Percentiles rank a stretch among this genome's conserved stretches.
Conservation (phyloP, 2,113 vertebrate species). For the Rhinoptilus africanus region DNA sequence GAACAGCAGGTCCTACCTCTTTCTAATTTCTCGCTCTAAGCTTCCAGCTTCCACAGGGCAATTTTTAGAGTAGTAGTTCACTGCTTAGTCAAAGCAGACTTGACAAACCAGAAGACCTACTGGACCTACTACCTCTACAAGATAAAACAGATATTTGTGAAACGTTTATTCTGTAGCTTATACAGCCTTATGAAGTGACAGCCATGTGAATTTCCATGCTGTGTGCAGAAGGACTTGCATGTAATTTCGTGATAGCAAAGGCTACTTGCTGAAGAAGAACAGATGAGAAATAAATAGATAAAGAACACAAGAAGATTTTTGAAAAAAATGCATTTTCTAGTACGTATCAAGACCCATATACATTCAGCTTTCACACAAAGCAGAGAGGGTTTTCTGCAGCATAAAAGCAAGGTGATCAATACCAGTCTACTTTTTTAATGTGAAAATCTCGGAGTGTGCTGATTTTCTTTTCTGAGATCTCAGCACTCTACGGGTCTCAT, state of each 20-base stretch:
- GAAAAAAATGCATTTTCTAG: not conserved
- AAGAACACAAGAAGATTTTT: not conserved
- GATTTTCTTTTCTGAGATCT: not conserved
- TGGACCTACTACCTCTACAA: not conserved
- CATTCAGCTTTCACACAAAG: not conserved
- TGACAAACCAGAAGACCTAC: not conserved
- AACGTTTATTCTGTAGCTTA: not conserved
- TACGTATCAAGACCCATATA: accelerated
- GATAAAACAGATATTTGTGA: not conserved
- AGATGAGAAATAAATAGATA: not conserved
- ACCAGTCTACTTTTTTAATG: not conserved
- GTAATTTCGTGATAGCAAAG: not conserved
- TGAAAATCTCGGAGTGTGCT: not conserved
- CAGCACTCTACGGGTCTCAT: not conserved
- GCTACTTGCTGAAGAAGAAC: not conserved
- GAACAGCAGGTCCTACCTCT: not conserved
- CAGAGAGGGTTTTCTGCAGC: not conserved
- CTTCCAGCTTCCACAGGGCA: not conserved
- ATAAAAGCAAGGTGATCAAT: not conserved
- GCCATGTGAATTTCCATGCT: not conserved
- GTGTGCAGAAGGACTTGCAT: not conserved
- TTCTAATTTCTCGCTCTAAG: not conserved
- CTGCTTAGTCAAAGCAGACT: not conserved
- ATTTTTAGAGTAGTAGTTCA: not conserved
- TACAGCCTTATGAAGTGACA: not conserved